Evolutionary conservation across 2,888 invertebrate genomes (phyloP), one percentile per base, ranked within the genome.

Genomic region (Junonia oenone): DNA sequence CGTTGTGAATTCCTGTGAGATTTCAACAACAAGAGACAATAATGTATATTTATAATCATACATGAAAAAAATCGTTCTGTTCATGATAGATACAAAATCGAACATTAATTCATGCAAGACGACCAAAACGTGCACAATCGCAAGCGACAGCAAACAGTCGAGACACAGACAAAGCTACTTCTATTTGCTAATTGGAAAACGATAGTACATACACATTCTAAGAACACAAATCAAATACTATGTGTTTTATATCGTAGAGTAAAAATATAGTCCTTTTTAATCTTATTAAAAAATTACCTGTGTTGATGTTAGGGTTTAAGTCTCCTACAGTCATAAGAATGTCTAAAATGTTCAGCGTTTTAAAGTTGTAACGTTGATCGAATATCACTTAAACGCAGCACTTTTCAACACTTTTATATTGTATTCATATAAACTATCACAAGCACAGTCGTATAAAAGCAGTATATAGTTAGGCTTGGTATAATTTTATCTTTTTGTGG

Each of bases 81-180:
- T 17, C 9, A 38, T 17, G 17, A 38, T 17, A 17, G 17, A 17
- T 19, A 33, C 26, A 22, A 46, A 52, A 1, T 8, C 37, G 13
- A 9, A 51, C 14, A 55, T 33, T 29, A 27, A 9, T 43, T 17
- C 56, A 56, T 56, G 56, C 56, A 56, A 40, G 29, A 43, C 11
- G 31, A 43, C 9, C 40, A 56, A 45, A 31, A 56, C 56, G 46
- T 51, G 56, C 47, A 38, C 56, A 51, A 38, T 31, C 47, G 31
- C 56, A 68, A 37, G 59, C 61, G 45, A 9, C 43, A 56, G 40
- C 58, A 50, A 59, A 26, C 54, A 49, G 33, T 52, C 61, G 53
- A 60, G 53, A 11, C 17, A 26, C 6, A 43, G 11, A 19, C 11
- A 40, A n/a, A n/a, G n/a, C n/a, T 2, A 43, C 6, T 8, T 6